Evolutionary conservation across 1,140 invertebrate species (phyloP).

Genomic region (Gonioctena quinquepunctata): DNA sequence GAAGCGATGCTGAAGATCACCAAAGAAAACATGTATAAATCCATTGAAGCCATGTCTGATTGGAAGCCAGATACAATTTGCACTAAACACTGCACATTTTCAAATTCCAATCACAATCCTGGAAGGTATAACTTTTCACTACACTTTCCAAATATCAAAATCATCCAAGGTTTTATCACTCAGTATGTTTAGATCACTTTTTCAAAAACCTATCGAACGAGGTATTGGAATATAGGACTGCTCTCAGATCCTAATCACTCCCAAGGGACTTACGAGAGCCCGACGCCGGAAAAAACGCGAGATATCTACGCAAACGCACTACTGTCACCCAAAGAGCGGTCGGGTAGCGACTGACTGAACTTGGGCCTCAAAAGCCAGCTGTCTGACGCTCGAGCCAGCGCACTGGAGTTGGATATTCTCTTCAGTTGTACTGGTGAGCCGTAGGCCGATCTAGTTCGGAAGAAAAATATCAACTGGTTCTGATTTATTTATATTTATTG

Average conservation of each 20-base stretch:
- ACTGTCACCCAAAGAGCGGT: neutral
- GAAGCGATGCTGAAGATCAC: neutral
- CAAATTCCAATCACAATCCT: neutral
- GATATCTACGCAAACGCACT: neutral
- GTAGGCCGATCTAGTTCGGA: conserved; percentile 31
- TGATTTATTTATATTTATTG: conserved; percentile 35
- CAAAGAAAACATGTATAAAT: neutral
- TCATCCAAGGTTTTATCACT: neutral
- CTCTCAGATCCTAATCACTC: neutral
- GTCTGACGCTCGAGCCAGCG: neutral
- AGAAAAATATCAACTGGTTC: conserved; percentile 35
- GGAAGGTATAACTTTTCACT: neutral
- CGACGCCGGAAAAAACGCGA: neutral
- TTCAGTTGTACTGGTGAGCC: neutral
- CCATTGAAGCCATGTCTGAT: neutral
- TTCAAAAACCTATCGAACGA: neutral
- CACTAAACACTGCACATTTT: conserved; percentile 13
- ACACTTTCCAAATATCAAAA: neutral
- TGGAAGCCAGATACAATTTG: neutral
- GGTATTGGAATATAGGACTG: neutral
- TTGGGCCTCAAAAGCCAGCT: conserved; percentile 8
- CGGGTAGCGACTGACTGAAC: conserved; percentile 1
- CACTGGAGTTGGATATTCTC: neutral
- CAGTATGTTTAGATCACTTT: no score
- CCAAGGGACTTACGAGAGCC: neutral